Evolutionary conservation across 1,140 invertebrate genomes (phyloP), one percentile per base, ranked within the genome.

Genomic region (Zelostemma sp.): DNA sequence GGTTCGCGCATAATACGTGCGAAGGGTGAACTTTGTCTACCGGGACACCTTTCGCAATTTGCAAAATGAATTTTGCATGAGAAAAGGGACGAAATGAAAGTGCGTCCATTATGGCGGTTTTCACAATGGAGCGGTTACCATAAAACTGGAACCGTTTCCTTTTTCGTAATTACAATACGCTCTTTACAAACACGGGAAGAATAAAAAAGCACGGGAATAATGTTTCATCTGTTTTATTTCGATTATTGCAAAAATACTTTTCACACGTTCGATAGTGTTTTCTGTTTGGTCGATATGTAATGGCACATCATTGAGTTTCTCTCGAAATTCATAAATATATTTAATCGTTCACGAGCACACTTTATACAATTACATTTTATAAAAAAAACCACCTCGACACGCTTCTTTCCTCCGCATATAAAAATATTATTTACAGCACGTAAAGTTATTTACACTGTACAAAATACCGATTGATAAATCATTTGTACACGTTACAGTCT

Each of bases 241-340:
- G 6, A 43, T 18, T 76, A 72, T 78, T 75, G 74, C 71, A 80
- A 82, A 80, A 80, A 81, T 80, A 78, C 64, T 51, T 9, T 41
- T 51, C 49, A 25, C 21, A 25, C 21, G 21, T 25, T 4, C 3
- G 21, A 4, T 25, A 28, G 6, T n/a, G 5, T n/a, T 35, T 35
- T 35, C 33, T 11, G 6, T 35, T 35, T 35, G 35, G 16, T 35
- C 12, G 41, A 67, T 60, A 65, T 61, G 59, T 66, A 73, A 78
- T 77, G 69, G 73, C 73, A 78, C 71, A 41, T 73, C 21, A 21
- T 48, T 12, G 33, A 35, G 1, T 35, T 35, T n/a, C 8, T 8
- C 8, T 8, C 8, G 8, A 28, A 28, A 28, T 3, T 28, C 25
- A 28, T 35, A 35, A 35, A 35, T 35, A 35, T 35, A 35, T 35